Percentiles rank a stretch among this genome's conserved stretches.
These are phyloP conservation scores for Blastobasis lacticolella DNA, from an alignment of 2,888 invertebrate species.

Conservation along the genomic window DNA sequence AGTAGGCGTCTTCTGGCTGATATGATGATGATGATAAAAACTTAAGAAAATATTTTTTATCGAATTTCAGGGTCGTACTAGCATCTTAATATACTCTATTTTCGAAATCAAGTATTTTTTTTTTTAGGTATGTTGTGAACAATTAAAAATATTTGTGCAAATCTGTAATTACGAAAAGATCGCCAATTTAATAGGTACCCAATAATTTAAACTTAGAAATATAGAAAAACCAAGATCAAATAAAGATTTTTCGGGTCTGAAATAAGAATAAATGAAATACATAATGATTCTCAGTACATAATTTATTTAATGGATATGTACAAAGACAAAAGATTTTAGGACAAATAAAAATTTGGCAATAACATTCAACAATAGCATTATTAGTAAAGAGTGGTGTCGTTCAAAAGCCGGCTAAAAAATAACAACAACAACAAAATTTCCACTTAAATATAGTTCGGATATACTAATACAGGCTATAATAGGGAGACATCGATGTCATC, in stretches of 20 bases:
- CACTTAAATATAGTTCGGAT: conserved; percentile 47
- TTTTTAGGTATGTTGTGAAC: no score
- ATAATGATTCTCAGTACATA: conserved; percentile 55
- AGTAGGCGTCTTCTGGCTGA: no score
- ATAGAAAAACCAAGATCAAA: no score
- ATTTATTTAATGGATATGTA: conserved; percentile 72
- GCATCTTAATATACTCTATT: no score
- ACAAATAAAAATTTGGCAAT: conserved; percentile 70
- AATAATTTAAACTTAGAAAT: no score
- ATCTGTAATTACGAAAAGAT: no score
- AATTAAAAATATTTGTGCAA: no score
- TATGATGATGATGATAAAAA: no score
- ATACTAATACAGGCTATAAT: conserved; percentile 26
- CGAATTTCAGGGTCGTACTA: no score
- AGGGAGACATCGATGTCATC: conserved; percentile 27
- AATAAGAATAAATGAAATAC: conserved; percentile 38
- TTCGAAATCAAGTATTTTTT: no score
- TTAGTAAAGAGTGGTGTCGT: conserved; percentile 38
- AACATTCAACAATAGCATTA: conserved; percentile 65
- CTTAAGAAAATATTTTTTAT: no score
- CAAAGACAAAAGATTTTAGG: conserved; percentile 63
- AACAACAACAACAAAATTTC: conserved; percentile 56
- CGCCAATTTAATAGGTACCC: no score
- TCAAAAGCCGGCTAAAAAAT: conserved; percentile 55
- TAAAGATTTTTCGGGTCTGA: not conserved